phyloP scores from a whole-genome alignment of 2,797 vertebrate genomes.

The Myotis planiceps region DNA sequence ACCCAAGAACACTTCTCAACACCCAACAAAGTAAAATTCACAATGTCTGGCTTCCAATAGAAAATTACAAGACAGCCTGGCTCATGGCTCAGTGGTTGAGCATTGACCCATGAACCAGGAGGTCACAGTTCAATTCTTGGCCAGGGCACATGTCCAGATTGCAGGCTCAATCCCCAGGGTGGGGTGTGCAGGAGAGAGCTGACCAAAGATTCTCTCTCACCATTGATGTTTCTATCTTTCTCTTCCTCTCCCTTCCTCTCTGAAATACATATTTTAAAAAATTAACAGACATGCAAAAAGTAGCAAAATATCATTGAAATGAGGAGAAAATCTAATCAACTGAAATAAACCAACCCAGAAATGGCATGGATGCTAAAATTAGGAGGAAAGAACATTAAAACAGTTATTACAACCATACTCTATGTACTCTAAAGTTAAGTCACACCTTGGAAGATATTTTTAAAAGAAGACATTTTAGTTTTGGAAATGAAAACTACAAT shows the following conservation, averaged over 20 bases:
- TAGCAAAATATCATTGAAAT: background rate
- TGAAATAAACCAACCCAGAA: background rate
- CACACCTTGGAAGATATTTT: background rate
- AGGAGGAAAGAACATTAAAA: background rate
- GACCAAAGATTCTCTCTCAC: no score
- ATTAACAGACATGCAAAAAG: background rate
- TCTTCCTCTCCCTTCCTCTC: no score
- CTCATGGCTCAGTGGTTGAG: no score
- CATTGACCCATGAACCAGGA: no score
- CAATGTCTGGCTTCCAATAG: background rate
- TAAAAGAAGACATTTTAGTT: background rate
- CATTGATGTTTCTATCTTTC: no score
- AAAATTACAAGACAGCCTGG: background rate
- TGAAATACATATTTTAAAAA: no score
- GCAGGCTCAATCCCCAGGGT: no score
- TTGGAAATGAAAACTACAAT: background rate
- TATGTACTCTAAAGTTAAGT: background rate
- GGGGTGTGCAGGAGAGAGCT: no score
- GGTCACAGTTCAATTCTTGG: no score
- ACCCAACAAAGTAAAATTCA: background rate
- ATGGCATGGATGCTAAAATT: background rate
- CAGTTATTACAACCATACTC: background rate
- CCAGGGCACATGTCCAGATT: no score
- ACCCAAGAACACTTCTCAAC: background rate
- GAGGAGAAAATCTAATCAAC: background rate